phyloP scores from a whole-genome alignment of 1,140 invertebrate species.

The Hetaerina americana region DNA sequence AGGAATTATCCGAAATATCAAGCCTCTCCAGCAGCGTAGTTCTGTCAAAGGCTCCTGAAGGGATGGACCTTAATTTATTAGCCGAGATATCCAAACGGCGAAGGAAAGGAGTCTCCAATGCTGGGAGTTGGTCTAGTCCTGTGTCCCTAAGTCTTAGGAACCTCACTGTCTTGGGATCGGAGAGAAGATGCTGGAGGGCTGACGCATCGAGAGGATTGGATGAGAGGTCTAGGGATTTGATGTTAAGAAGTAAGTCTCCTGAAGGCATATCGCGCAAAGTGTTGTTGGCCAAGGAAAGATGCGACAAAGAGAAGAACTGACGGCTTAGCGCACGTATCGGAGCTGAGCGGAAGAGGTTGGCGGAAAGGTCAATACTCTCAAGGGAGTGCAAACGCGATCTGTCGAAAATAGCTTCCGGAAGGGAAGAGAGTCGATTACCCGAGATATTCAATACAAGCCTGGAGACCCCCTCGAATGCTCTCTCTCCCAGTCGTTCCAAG shows the following conservation, averaged over 20 bases:
- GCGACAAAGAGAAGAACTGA: conserved; percentile 67
- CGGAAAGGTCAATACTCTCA: conserved; percentile 64
- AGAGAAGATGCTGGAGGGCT: conserved; percentile 59
- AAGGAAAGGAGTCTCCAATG: conserved; percentile 75
- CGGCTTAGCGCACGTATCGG: conserved; percentile 64
- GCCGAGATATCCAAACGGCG: conserved; percentile 64
- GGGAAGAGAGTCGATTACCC: conserved; percentile 54
- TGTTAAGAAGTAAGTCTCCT: conserved; percentile 74
- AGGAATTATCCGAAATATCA: conserved; percentile 58
- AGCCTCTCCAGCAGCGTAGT: conserved; percentile 63
- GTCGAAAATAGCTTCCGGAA: conserved; percentile 77
- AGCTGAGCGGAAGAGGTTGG: conserved; percentile 62
- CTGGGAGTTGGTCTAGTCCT: conserved; percentile 36
- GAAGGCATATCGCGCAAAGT: conserved; percentile 60
- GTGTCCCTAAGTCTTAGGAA: conserved; percentile 68
- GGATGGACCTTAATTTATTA: conserved; percentile 55
- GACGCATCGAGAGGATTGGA: conserved; percentile 66
- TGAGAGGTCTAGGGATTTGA: conserved; percentile 74
- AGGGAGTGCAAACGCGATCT: conserved; percentile 59
- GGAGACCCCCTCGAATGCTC: conserved; percentile 68
- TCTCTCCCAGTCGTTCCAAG: conserved; percentile 58
- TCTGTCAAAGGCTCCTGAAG: conserved; percentile 52
- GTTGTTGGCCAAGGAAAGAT: conserved; percentile 66
- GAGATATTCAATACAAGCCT: conserved; percentile 58
- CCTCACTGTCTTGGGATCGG: conserved; percentile 76